Base-by-base conservation (phyloP, 2,888 invertebrate species). In the Tetropium fuscum region DNA sequence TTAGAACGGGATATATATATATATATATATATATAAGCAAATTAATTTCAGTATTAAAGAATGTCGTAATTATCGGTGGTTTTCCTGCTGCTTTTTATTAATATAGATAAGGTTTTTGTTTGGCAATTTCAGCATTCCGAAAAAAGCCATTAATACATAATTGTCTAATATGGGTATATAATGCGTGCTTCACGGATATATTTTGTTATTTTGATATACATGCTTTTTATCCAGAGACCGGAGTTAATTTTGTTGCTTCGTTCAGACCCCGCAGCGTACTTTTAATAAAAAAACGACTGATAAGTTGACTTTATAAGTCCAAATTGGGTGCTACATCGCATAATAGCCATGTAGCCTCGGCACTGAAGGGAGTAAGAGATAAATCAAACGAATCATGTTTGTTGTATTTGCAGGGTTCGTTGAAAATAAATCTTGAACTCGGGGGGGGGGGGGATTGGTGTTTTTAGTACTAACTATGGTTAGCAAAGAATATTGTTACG, bases 241-340 rank as follows among this genome's bases (percentile, higher is more conserved):
- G 22, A 40, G 47, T 15, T 47, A 41, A 48, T 58, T 47, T 58
- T 48, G 49, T 22, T 20, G 58, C 58, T 53, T 58, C 3, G 6
- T 56, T 53, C 58, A 47, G 53, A 25, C 11, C 41, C 44, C 44
- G 53, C 58, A 53, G 47, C 38, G 53, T 47, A 25, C 53, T 36
- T 10, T 16, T 30, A 44, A 51, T 45, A 34, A 10, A 30, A 22
- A 48, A 18, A n/a, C n/a, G n/a, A n/a, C n/a, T n/a, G n/a, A n/a
- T n/a, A n/a, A n/a, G n/a, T n/a, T n/a, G n/a, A n/a, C n/a, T n/a
- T n/a, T n/a, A n/a, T n/a, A n/a, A n/a, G n/a, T n/a, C n/a, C n/a
- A n/a, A n/a, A n/a, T n/a, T n/a, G n/a, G n/a, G n/a, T n/a, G n/a
- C n/a, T n/a, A n/a, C n/a, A n/a, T n/a, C n/a, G n/a, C n/a, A n/a